phyloP scores from a whole-genome alignment of 2,113 vertebrate species.

The Stictonetta naevosa region DNA sequence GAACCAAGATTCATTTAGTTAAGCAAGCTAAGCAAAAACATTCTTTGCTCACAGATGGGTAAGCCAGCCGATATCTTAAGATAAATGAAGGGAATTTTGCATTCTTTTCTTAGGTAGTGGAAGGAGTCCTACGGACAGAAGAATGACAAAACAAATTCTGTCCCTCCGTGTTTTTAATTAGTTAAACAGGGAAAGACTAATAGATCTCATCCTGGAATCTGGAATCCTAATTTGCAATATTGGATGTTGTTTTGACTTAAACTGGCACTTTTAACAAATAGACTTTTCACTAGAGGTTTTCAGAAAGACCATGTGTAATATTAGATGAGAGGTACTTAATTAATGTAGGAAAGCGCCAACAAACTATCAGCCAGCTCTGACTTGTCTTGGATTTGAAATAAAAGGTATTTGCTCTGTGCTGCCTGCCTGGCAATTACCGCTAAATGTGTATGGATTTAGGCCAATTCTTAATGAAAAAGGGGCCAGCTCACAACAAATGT shows the following conservation, averaged over 20 bases:
- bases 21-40: conserved; percentile 57
- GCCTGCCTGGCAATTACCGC: conserved; percentile 56
- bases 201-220: conserved; percentile 45
- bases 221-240: conserved; percentile 53
- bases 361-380: conserved; percentile 63
- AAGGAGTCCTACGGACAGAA: not conserved
- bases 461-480: conserved; percentile 64
- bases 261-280: conserved; percentile 63
- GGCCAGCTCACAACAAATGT: conserved; percentile 53
- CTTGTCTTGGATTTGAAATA: conserved; percentile 71
- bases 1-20: conserved; percentile 46
- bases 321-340: conserved; percentile 70
- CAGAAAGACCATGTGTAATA: conserved; percentile 41
- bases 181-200: conserved; percentile 58
- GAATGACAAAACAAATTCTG: conserved; percentile 47
- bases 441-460: conserved; percentile 58
- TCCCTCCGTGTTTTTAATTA: conserved; percentile 20
- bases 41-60: conserved; percentile 48
- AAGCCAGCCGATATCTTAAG: not conserved
- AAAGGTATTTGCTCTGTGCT: conserved; percentile 62
- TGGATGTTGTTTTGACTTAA: conserved; percentile 47
- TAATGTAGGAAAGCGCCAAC: conserved; percentile 57
- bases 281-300: conserved; percentile 67
- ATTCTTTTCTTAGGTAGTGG: conserved; percentile 44
- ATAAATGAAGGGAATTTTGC: conserved; percentile 43